Base-by-base conservation (phyloP, 2,113 vertebrate species). In the Chaetops frenatus region DNA sequence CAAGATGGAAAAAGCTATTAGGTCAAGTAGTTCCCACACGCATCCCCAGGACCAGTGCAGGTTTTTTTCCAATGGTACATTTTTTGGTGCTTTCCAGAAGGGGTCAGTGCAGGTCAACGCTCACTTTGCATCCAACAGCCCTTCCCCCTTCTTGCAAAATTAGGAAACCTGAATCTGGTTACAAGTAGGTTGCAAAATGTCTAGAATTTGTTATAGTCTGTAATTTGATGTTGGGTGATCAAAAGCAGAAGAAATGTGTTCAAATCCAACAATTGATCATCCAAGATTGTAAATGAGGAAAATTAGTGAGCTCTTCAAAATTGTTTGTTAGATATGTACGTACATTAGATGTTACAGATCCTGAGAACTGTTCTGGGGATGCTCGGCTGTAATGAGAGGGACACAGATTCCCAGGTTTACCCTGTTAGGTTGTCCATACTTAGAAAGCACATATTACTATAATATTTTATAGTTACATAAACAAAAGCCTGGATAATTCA, bases 11-110 rank as follows among this genome's bases (percentile, higher is more conserved):
- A 97, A 96, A 92, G 84, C 87, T 91, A 69, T 83, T 90, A 96
- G 94, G 94, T 96, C 96, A 94, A 14, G 5, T 48, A 94, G 85
- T 95, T 96, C 95, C 92, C 95, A 95, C 89, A 94, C 3, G 38
- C 35, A 12, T 28, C 66, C 72, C 54, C 10, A 9, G 2, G 57
- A 40, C n/a, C 72, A 69, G 56, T 11, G 38, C 87, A 97, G 94
- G 92, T 97, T 95, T 92, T 71, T 82, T 96, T 94, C 88, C 95
- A 90, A 42, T 86, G 70, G 72, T 87, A 90, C 87, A 86, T 96
- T 94, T 94, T 95, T 97, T 97, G 90, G 87, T 95, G 76, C 85
- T 95, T 97, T 96, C 96, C 96, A 97, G 94, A 97, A 96, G 96
- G 93, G 96, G 97, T 96, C 96, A 97, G 91, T 96, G 70, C 95